Evolutionary conservation across 1,140 invertebrate genomes (phyloP), one percentile per base, ranked within the genome.

Genomic region (Sesamia nonagrioides): DNA sequence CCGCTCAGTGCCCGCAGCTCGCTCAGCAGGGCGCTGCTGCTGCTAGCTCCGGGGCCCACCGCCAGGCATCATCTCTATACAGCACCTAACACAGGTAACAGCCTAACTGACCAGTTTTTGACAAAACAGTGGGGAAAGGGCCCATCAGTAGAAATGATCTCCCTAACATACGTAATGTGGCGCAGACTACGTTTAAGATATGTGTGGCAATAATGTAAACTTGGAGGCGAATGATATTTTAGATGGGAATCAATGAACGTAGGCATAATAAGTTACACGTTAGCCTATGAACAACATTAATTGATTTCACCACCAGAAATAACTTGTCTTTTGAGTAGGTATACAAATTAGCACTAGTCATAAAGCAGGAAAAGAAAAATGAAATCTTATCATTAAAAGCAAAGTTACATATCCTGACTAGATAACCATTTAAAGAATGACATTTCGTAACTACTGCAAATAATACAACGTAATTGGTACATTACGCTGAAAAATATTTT

Each of bases 41-140:
- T 94, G n/a, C 87, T 94, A 7, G 89, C 92, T 17, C 92, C 92
- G 3, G 82, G 92, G 15, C 89, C 91, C 42, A 85, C 91, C 35
- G 88, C 90, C 11, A 79, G 93, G 18, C 93, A 94, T 48, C 93
- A 92, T 69, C 88, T 93, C 21, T 94, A 94, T 82, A 91, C 91
- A 27, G 89, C 91, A 37, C 91, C 92, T 61, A 94, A 93, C 78
- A 93, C 91, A 79, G 93, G 93, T 94, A 78, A 84, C 79, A 40
- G 27, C 27, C 27, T 27, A 27, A 27, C 27, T 27, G 37, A 7
- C 37, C 6, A 40, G 37, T 40, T 40, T 40, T 40, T 40, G 37
- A 9, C 13, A 45, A 2, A 7, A 9, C 7, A 42, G 8, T 42
- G 42, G 42, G 9, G 11, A 9, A 45, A 45, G 42, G 9, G 42